These are phyloP conservation scores for Sesia bembeciformis DNA, from an alignment of 2,888 invertebrate genomes.

Conservation along the genomic window DNA sequence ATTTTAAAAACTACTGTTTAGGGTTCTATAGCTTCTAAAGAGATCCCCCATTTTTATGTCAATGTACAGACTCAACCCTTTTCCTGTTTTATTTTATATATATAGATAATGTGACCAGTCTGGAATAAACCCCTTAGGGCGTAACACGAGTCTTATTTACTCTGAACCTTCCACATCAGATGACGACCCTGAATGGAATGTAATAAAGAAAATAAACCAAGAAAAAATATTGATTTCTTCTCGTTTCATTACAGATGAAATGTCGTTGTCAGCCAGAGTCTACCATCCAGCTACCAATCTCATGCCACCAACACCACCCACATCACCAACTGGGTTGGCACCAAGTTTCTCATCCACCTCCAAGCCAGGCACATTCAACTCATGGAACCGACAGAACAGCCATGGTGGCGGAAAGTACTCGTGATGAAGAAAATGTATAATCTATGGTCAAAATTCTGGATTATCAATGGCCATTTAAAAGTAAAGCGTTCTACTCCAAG, in stretches of 20 bases:
- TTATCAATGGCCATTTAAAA: neutral
- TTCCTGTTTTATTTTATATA: too few relatives aligned
- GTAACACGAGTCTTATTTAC: too few relatives aligned
- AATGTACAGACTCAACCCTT: too few relatives aligned
- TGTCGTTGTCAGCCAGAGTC: conserved; percentile 46
- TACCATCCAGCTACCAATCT: conserved; percentile 64
- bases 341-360: conserved; percentile 25
- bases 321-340: conserved; percentile 36
- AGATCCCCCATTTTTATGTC: too few relatives aligned
- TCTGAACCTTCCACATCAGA: too few relatives aligned
- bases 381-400: conserved; percentile 48
- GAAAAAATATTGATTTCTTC: neutral
- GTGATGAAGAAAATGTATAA: conserved; percentile 15
- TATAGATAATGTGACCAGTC: too few relatives aligned
- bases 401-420: conserved; percentile 38
- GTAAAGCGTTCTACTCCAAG: neutral
- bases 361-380: conserved; percentile 14
- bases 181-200: too few relatives aligned
- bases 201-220: too few relatives aligned
- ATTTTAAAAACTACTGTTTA: too few relatives aligned
- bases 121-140: too few relatives aligned
- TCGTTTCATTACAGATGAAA: conserved; percentile 36
- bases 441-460: neutral
- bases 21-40: too few relatives aligned
- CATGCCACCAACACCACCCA: conserved; percentile 42